A percentile compares a stretch with the other conserved stretches of the same genome.
These are phyloP conservation scores for Hipparchia semele DNA, from an alignment of 2,888 invertebrate genomes.

Conservation along the genomic window DNA sequence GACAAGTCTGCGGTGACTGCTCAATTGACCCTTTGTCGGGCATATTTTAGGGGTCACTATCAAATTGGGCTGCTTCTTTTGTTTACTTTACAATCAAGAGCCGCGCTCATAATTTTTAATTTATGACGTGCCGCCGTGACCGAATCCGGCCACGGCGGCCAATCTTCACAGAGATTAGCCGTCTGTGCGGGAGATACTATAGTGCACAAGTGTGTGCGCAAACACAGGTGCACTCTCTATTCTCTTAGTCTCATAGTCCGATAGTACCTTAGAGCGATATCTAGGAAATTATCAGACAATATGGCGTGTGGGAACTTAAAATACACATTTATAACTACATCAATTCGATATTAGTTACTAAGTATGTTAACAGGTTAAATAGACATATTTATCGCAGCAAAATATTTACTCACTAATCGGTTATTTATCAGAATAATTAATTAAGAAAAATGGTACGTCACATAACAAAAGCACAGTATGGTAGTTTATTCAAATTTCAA, in stretches of 20 bases:
- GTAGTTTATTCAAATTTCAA: too few relatives aligned
- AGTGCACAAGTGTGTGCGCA: too few relatives aligned
- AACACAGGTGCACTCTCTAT: too few relatives aligned
- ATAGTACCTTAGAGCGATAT: neutral
- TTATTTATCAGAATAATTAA: neutral
- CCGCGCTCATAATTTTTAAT: too few relatives aligned
- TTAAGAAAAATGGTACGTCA: neutral
- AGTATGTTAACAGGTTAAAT: slow-evolving; percentile 13
- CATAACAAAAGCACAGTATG: too few relatives aligned
- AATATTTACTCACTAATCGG: neutral
- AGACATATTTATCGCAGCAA: neutral
- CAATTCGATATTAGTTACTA: neutral
- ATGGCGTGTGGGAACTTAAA: slow-evolving; percentile 8
- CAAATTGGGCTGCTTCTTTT: slow-evolving; percentile 13
- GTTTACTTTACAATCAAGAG: neutral
- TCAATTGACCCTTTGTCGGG: slow-evolving; percentile 16
- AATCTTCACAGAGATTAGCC: too few relatives aligned
- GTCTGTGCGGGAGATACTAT: too few relatives aligned
- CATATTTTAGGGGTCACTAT: slow-evolving; percentile 13
- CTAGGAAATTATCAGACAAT: neutral
- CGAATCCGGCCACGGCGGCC: too few relatives aligned
- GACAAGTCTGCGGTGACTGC: neutral
- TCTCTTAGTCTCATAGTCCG: too few relatives aligned
- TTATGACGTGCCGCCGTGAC: too few relatives aligned
- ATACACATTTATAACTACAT: neutral